Evolutionary conservation across 2,113 vertebrate species (phyloP), one percentile per base, ranked within the genome.

Genomic region (Heterocephalus glaber): DNA sequence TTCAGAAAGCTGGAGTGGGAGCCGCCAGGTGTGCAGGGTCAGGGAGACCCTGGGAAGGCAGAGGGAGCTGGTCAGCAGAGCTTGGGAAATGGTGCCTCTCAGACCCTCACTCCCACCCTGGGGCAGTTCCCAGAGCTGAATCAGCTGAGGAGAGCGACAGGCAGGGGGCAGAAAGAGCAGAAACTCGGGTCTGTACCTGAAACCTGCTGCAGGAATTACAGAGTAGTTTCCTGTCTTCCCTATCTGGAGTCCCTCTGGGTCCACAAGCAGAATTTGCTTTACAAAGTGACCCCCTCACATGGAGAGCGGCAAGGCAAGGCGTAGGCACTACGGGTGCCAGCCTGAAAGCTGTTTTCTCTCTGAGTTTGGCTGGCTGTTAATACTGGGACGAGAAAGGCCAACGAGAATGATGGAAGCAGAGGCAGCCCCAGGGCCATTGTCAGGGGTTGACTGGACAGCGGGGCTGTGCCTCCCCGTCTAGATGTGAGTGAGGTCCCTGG

Each of bases 101-200:
- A 20, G 14, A 28, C 3, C 26, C 2, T 11, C 35, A 14, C 30
- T 24, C 44, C 54, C 41, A 41, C 28, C 7, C 3, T 0, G 0
- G 60, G 70, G 30, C n/a, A 28, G 6, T 26, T 41, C 86, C 9
- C 6, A n/a, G 60, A 80, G 76, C 5, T 30, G 41, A 28, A 28
- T 28, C 19, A 38, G 44, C 6, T 66, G 90, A 72, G 11, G 28
- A 54, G 19, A 12, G 17, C 20, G 52, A 49, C 47, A 49, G 19
- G 26, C 47, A 72, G 65, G 44, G 24, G 3, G 1, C 44, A 90
- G 65, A 81, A 56, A 17, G 14, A 61, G 11, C 33, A 30, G 58
- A 30, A 24, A 35, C 79, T 65, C 0, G 3, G 24, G 8, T 70
- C 30, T 41, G 14, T 10, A 52, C 20, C 33, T 28, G 35, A 47